These are phyloP conservation scores for Brachypalpus laphriformis DNA, from an alignment of 2,888 invertebrate species.

Conservation along the genomic window DNA sequence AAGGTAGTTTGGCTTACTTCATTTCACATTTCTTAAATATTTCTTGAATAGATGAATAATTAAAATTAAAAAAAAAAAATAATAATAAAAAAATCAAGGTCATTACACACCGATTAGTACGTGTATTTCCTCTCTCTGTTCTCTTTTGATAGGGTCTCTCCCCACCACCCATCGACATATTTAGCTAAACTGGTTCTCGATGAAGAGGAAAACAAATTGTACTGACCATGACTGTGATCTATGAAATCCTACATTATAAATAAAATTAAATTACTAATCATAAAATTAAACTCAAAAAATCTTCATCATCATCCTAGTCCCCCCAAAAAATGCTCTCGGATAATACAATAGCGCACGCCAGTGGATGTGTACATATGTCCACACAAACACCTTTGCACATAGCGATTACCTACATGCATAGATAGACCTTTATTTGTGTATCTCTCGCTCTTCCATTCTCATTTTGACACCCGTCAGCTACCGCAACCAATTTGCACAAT, in stretches of 20 bases:
- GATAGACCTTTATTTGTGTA: background rate
- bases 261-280: slow-evolving; percentile 12
- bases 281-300: slow-evolving; percentile 16
- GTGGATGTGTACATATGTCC: slow-evolving; percentile 25
- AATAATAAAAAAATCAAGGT: slow-evolving; percentile 46
- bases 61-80: slow-evolving; percentile 21
- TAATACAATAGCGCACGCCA: slow-evolving; percentile 48
- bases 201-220: background rate
- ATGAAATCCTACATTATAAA: slow-evolving; percentile 47
- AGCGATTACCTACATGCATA: background rate
- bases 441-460: slow-evolving; percentile 71
- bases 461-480: slow-evolving; percentile 45
- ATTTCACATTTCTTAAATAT: slow-evolving; percentile 53
- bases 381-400: slow-evolving; percentile 34
- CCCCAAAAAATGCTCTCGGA: background rate
- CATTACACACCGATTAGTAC: slow-evolving; percentile 47
- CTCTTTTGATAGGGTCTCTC: background rate
- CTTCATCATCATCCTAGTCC: slow-evolving; percentile 4
- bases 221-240: slow-evolving; percentile 71
- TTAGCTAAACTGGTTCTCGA: slow-evolving; percentile 35
- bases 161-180: background rate
- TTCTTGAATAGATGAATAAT: slow-evolving; percentile 48
- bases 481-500: slow-evolving; percentile 71
- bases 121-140: slow-evolving; percentile 28
- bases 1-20: slow-evolving; percentile 55